A percentile compares a stretch with the other conserved stretches of the same genome.
Conservation (phyloP, 37 sponge, comb jelly and placozoan species). For the Sycon ciliatum region DNA sequence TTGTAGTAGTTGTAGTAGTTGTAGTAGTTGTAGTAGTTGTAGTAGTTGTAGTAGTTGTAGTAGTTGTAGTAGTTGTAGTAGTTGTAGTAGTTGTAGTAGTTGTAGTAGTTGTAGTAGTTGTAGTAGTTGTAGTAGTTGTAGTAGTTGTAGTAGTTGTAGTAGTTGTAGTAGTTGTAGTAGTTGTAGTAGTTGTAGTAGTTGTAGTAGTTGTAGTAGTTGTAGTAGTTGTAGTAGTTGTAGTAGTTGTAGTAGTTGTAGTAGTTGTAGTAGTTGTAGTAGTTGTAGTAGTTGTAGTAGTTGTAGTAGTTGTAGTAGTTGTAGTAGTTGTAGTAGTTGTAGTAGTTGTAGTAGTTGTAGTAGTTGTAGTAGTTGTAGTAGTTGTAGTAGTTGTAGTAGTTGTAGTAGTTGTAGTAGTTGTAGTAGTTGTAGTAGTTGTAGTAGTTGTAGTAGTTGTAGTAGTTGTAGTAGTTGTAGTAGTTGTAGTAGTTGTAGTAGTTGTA, state of each 20-base stretch:
- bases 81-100: conserved; percentile 8
- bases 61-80: conserved; percentile 6
- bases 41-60: conserved; percentile 8
- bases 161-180: conserved; percentile 8
- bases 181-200: conserved; percentile 6
- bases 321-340: conserved; percentile 8
- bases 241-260: conserved; percentile 6
- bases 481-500: conserved; percentile 6
- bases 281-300: conserved; percentile 8
- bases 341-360: conserved; percentile 8
- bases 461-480: conserved; percentile 8
- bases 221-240: conserved; percentile 8
- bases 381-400: conserved; percentile 8
- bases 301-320: conserved; percentile 6
- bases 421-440: conserved; percentile 6
- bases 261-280: conserved; percentile 8
- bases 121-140: conserved; percentile 6
- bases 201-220: conserved; percentile 8
- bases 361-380: conserved; percentile 6
- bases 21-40: conserved; percentile 8
- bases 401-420: conserved; percentile 8
- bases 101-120: conserved; percentile 8
- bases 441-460: conserved; percentile 8
- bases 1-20: conserved; percentile 6
- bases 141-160: conserved; percentile 8